Evolutionary conservation across 1,140 invertebrate genomes (phyloP), one percentile per base, ranked within the genome.

Genomic region (Caenorhabditis latens): DNA sequence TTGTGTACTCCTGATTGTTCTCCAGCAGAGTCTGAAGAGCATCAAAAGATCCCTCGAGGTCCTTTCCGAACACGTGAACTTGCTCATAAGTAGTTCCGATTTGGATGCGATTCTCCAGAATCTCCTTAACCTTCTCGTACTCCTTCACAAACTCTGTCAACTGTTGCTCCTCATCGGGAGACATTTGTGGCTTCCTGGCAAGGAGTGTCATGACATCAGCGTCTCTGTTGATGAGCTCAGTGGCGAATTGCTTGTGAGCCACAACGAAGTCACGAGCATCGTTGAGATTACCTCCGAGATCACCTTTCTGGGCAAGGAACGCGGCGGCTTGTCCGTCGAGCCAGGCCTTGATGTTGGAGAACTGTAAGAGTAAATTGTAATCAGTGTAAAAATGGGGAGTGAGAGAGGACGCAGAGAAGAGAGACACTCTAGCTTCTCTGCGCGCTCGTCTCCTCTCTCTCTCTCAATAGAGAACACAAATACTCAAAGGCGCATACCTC

Each of bases 31-130:
- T 86, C 19, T 67, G 57, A 24, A 92, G 63, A 19, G 90, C 87
- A 84, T 92, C 84, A 24, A 92, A 88, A 2, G 89, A 90, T 2
- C 67, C 86, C 84, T 92, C 91, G 0, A 92, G 65, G 42, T 92
- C 92, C 19, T 87, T 58, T 24, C 71, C 86, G 58, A 92, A 92
- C 58, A 71, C 58, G 46, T 89, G 88, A 50, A 92, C 90, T 57
- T 91, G 88, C 71, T 91, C 87, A 82, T 89, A 91, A 46, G 87
- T 88, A n/a, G 79, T 83, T 42, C 88, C 90, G 11, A 91, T 55
- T 79, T 90, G 84, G 83, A 90, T 88, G 46, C 90, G 86, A 57
- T 84, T 85, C 61, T 90, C 90, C 13, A 91, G 48, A 40, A 61
- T 86, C 16, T 88, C 84, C 40, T 91, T 91, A 21, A 91, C 13